These are phyloP conservation scores for Premnoplex brunnescens DNA, from an alignment of 2,797 vertebrate genomes.

Conservation along the genomic window DNA sequence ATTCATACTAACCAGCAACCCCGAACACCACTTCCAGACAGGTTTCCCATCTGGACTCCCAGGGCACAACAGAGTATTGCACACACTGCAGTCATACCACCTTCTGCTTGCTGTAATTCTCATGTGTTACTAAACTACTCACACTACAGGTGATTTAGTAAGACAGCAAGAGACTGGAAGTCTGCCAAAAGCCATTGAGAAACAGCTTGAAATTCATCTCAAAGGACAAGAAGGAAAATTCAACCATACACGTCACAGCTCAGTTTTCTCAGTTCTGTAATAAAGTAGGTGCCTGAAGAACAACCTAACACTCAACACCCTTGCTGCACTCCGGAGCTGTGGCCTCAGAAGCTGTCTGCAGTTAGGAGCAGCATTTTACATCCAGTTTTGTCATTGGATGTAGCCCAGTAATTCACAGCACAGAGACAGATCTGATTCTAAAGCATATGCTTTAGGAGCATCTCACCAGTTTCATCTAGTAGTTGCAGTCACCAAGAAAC, in stretches of 20 bases:
- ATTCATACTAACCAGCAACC: neutral
- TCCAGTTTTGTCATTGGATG: neutral
- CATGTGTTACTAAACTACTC: conserved; percentile 9
- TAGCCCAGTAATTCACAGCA: neutral
- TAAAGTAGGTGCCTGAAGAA: neutral
- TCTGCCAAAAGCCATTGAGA: conserved; percentile 51
- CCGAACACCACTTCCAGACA: neutral
- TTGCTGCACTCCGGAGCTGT: neutral
- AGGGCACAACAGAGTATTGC: neutral
- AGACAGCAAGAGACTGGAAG: conserved; percentile 37
- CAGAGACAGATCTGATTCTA: neutral
- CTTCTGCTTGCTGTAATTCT: neutral
- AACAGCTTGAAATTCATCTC: conserved; percentile 35
- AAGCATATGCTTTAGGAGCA: neutral
- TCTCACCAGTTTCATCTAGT: neutral
- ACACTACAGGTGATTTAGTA: conserved; percentile 41
- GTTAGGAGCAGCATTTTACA: neutral
- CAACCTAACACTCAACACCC: neutral
- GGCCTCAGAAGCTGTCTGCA: neutral
- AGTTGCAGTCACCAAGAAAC: neutral
- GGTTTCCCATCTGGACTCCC: neutral
- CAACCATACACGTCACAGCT: neutral
- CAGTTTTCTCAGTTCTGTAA: neutral
- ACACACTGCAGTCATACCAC: neutral
- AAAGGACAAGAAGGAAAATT: neutral